Evolutionary conservation across 1,140 invertebrate genomes (phyloP).

Genomic region (Panagrolaimus sp.): DNA sequence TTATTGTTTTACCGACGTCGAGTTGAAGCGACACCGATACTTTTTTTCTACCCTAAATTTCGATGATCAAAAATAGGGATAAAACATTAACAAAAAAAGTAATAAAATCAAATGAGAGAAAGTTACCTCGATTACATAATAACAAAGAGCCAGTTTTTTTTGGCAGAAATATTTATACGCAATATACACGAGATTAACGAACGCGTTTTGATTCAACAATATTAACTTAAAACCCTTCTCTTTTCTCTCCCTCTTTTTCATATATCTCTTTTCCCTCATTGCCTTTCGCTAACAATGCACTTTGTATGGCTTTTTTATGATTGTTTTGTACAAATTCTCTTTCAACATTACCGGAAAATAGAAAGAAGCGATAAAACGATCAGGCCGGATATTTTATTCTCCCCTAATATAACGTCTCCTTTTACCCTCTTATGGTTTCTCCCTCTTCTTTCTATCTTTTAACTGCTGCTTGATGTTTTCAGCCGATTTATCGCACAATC

Average conservation of each 20-base stretch:
- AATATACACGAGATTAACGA: conserved; percentile 1
- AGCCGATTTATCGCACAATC: too few species aligned
- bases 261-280: too few species aligned
- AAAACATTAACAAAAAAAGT: background rate
- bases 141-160: background rate
- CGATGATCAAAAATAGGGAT: background rate
- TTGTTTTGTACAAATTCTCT: background rate
- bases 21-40: conserved; percentile 9
- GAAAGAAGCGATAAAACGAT: background rate
- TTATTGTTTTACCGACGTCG: background rate
- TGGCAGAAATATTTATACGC: background rate
- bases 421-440: too few species aligned
- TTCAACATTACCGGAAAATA: background rate
- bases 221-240: too few species aligned
- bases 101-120: background rate
- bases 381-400: too few species aligned
- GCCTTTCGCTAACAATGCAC: too few species aligned
- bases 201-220: background rate
- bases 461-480: too few species aligned
- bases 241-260: too few species aligned
- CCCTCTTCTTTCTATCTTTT: too few species aligned
- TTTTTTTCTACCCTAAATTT: background rate
- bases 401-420: too few species aligned
- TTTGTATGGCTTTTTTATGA: conserved; percentile 7
- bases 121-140: conserved; percentile 14